phyloP scores from a whole-genome alignment of 2,797 vertebrate species.

The Pogonophryne albipinna region DNA sequence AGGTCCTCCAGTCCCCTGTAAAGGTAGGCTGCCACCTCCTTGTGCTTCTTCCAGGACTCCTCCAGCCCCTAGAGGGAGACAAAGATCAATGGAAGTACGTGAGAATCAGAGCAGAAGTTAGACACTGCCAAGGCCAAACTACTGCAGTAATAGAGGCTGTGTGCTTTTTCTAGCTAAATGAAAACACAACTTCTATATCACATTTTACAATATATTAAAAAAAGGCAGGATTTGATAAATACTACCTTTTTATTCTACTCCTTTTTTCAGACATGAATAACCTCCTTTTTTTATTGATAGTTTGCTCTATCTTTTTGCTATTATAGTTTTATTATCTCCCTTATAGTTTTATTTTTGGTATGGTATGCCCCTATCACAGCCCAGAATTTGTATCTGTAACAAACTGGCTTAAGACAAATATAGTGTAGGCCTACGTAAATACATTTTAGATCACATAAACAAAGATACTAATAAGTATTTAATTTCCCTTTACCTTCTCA shows the following conservation, averaged over 20 bases:
- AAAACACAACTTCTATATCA: not conserved
- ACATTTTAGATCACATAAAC: not conserved
- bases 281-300: no score
- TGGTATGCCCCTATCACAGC: no score
- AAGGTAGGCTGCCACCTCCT: slow-evolving; percentile 83
- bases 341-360: no score
- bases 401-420: not conserved
- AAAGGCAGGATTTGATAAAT: no score
- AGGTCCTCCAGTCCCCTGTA: slow-evolving; percentile 88
- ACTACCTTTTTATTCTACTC: no score
- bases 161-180: not conserved
- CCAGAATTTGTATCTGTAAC: no score
- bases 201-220: no score
- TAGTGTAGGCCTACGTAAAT: not conserved
- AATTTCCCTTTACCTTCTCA: slow-evolving; percentile 85
- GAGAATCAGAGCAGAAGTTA: not conserved
- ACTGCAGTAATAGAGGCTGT: not conserved
- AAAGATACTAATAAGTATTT: not conserved
- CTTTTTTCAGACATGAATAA: no score
- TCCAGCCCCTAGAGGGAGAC: slow-evolving; percentile 89
- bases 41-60: slow-evolving; percentile 90
- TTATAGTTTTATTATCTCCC: no score
- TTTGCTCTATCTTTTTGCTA: no score
- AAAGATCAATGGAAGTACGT: slow-evolving; percentile 30
- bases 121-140: not conserved